Evolutionary conservation across 2,797 vertebrate species (phyloP).

Genomic region (Austrolebias charrua): DNA sequence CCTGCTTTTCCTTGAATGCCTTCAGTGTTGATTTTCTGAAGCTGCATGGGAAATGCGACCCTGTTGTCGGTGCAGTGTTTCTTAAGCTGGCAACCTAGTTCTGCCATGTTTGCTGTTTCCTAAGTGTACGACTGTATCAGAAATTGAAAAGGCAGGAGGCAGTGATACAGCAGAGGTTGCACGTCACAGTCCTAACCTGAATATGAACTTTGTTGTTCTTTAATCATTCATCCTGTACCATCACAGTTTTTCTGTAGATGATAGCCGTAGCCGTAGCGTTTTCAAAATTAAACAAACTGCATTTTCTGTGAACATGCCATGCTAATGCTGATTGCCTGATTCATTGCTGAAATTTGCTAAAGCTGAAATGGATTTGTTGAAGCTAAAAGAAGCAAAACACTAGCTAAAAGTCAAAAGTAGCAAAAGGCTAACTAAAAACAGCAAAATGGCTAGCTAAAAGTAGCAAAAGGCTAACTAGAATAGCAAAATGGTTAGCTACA

Average conservation of each 20-base stretch:
- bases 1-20: constrained; percentile 12
- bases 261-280: not conserved
- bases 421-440: too few species aligned
- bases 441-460: too few species aligned
- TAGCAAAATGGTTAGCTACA: too few species aligned
- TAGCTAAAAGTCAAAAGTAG: too few species aligned
- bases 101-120: constrained; percentile 48
- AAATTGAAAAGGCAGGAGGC: constrained; percentile 32
- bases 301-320: too few species aligned
- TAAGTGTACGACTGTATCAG: constrained; percentile 31
- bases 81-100: constrained; percentile 50
- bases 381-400: too few species aligned
- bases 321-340: too few species aligned
- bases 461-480: too few species aligned
- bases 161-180: constrained; percentile 51
- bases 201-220: constrained; percentile 18
- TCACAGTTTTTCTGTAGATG: not conserved
- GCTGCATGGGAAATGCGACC: constrained; percentile 19
- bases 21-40: constrained; percentile 16
- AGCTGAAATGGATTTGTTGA: too few species aligned
- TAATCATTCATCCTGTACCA: not conserved
- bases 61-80: constrained; percentile 27
- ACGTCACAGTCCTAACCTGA: constrained; percentile 15
- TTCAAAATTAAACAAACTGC: not conserved
- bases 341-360: too few species aligned